Conservation (phyloP, 2,888 invertebrate species). For the Lomographa bimaculata region DNA sequence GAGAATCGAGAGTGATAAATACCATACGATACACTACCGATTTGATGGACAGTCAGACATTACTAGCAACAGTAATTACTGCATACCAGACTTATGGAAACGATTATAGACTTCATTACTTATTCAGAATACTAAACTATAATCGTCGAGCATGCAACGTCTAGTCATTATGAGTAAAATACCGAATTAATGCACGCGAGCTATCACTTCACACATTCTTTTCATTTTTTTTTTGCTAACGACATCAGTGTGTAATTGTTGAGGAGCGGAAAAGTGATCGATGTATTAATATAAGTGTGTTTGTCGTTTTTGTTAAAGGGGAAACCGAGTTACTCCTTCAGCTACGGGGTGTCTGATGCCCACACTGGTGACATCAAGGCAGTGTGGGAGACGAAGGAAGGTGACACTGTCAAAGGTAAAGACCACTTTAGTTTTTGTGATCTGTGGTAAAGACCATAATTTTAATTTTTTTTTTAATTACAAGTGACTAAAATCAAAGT, state of each 20-base stretch:
- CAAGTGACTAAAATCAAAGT: no score
- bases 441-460: no score
- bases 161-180: conserved; percentile 66
- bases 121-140: conserved; percentile 71
- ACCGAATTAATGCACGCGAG: conserved; percentile 69
- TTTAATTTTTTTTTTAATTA: no score
- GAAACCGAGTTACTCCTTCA: conserved; percentile 84
- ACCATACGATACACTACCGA: conserved; percentile 44
- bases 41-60: conserved; percentile 54
- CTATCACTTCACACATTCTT: conserved; percentile 65
- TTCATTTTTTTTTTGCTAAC: conserved; percentile 40
- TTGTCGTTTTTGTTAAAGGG: conserved; percentile 63
- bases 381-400: conserved; percentile 85
- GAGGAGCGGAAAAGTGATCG: conserved; percentile 40
- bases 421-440: no score
- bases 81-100: conserved; percentile 67
- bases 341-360: conserved; percentile 85
- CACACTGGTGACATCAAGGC: conserved; percentile 85
- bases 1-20: conserved; percentile 56
- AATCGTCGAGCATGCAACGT: conserved; percentile 64
- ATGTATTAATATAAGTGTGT: conserved; percentile 38
- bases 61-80: conserved; percentile 52
- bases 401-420: conserved; percentile 82
- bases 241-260: conserved; percentile 45
- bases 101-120: conserved; percentile 61